A percentile compares a stretch with the other conserved stretches of the same genome.
Evolutionary conservation across 2,888 invertebrate species (phyloP).

Genomic region (Chydorus sphaericus): DNA sequence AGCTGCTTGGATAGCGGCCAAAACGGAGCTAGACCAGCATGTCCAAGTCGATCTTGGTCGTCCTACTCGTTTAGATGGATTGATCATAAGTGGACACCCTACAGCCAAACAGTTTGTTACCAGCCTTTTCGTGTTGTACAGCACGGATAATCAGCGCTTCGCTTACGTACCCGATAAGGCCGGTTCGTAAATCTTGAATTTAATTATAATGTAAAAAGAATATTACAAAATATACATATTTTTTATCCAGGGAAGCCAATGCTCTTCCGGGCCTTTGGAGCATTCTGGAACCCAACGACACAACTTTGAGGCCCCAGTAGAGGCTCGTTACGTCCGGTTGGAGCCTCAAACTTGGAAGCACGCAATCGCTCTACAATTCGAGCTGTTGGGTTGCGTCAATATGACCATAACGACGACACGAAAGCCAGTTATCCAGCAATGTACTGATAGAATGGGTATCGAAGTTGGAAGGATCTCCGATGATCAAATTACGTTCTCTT

Average conservation of each 20-base stretch:
- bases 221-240: no score
- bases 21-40: constrained; percentile 45
- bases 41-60: constrained; percentile 48
- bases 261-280: constrained; percentile 56
- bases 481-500: constrained; percentile 51
- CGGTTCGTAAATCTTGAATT: no score
- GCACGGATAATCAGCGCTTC: constrained; percentile 46
- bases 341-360: constrained; percentile 60
- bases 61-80: constrained; percentile 54
- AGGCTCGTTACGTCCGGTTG: constrained; percentile 54
- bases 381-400: constrained; percentile 54
- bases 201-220: no score
- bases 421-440: constrained; percentile 31
- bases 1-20: constrained; percentile 54
- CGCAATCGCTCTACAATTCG: constrained; percentile 48
- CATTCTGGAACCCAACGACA: constrained; percentile 41
- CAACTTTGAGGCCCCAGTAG: constrained; percentile 53
- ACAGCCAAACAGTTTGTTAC: constrained; percentile 56
- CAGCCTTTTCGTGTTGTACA: constrained; percentile 55
- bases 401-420: constrained; percentile 12
- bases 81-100: constrained; percentile 54
- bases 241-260: constrained; percentile 23
- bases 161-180: constrained; percentile 37
- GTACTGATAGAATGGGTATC: constrained; percentile 58
- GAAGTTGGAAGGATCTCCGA: constrained; percentile 43